Evolutionary conservation across 2,797 vertebrate species (phyloP), one percentile per base, ranked within the genome.

Genomic region (Takifugu ocellatus): DNA sequence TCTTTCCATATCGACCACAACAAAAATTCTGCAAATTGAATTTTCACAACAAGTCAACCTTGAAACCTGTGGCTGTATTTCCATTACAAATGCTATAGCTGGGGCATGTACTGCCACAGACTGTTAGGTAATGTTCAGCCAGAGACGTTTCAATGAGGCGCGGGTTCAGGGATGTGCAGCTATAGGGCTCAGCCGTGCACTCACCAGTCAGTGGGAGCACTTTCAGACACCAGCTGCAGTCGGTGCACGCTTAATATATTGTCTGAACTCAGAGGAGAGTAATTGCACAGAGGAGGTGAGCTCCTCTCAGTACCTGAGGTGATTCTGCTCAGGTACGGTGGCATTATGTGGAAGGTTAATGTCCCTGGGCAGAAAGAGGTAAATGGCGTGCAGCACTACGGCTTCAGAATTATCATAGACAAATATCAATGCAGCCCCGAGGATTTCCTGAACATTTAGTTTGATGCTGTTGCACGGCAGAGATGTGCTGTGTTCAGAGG

Each of bases 351-450:
- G 63, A 72, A 77, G 76, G 83, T 83, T 87, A 75, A 84, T 86
- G 72, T 65, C 51, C 67, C 61, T 72, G 51, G 49, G 51, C 60
- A 54, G 63, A 49, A 49, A 65, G 68, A 72, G 66, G 72, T 56
- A 62, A 59, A 66, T 55, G 49, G 31, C 33, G 55, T 2, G 14
- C 63, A 71, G 48, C 61, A 68, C 51, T 21, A 17, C 2, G 17
- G 11, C 44, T n/a, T 21, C 1, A 11, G 21, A 52, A 73, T 85
- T 81, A 83, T 82, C 74, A 70, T 84, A 50, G 54, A 78, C 79
- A 87, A 84, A 86, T 84, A 86, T 84, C 84, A 85, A 21, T 16
- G 43, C 64, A 79, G 72, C 77, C 77, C 75, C 62, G 54, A 70
- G 64, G 88, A 78, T 71, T 73, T 83, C 50, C 50, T 67, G 71